Percentiles rank a stretch among this genome's conserved stretches.
Conservation (phyloP, 2,888 invertebrate genomes). For the Actias luna region DNA sequence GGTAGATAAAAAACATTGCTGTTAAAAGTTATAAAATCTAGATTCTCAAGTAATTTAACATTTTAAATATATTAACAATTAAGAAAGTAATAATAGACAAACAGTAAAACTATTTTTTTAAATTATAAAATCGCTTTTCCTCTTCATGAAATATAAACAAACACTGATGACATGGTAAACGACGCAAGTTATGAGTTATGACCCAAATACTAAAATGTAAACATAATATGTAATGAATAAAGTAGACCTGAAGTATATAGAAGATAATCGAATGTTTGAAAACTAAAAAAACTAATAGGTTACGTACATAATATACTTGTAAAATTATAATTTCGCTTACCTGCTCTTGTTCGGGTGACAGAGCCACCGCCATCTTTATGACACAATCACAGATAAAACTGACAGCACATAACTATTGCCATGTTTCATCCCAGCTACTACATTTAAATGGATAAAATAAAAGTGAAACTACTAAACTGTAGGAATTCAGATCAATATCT, state of each 20-base stretch:
- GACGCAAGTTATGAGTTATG: constrained; percentile 49
- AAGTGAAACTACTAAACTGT: too few relatives aligned
- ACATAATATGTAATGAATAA: background rate
- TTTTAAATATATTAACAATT: background rate
- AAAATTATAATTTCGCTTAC: constrained; percentile 78
- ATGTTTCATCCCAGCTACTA: too few relatives aligned
- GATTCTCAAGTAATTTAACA: background rate
- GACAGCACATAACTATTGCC: too few relatives aligned
- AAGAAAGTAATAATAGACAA: background rate
- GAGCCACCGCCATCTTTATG: constrained; percentile 85
- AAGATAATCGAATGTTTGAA: background rate
- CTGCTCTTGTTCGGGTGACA: constrained; percentile 89
- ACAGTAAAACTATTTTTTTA: constrained; percentile 3
- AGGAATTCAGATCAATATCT: too few relatives aligned
- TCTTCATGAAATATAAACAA: constrained; percentile 71
- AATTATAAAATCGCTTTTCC: constrained; percentile 24
- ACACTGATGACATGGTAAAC: constrained; percentile 77
- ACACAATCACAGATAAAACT: constrained; percentile 23
- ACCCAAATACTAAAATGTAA: constrained; percentile 29
- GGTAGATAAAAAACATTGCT: constrained; percentile 13
- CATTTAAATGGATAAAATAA: too few relatives aligned
- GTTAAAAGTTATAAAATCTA: background rate
- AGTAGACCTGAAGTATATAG: constrained; percentile 1
- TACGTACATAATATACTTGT: background rate
- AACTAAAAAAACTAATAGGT: background rate